phyloP scores from a whole-genome alignment of 2,888 invertebrate genomes.

The Hyposoter didymator region DNA sequence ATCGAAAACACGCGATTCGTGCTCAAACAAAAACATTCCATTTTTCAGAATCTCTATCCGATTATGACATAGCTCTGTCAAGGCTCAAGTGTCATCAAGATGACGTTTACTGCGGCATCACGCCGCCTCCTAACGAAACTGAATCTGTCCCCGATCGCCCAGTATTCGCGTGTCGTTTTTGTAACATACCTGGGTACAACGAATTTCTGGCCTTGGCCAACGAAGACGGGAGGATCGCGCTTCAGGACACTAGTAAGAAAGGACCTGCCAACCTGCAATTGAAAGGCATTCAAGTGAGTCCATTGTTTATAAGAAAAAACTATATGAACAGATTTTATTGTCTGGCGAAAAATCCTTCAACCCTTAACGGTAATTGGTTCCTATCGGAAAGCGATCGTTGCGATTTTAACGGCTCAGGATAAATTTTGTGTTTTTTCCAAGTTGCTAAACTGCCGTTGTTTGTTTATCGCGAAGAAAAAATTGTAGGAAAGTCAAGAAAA shows the following conservation, averaged over 20 bases:
- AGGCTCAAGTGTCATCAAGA: conserved; percentile 87
- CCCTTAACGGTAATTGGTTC: background rate
- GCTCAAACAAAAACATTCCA: background rate
- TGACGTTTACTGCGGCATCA: conserved; percentile 89
- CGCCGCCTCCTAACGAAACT: conserved; percentile 83
- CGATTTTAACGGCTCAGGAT: no score
- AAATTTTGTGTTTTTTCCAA: no score
- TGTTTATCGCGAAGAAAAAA: no score
- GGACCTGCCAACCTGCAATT: conserved; percentile 70
- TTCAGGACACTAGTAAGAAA: conserved; percentile 82
- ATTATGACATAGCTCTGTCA: conserved; percentile 88
- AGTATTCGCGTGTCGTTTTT: conserved; percentile 92
- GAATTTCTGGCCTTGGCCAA: conserved; percentile 93
- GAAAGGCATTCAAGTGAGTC: conserved; percentile 85
- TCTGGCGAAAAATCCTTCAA: background rate
- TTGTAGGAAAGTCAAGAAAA: no score
- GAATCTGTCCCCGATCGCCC: conserved; percentile 89
- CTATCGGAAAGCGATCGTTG: background rate
- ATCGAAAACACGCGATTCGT: background rate
- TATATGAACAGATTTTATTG: background rate
- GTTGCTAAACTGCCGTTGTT: no score
- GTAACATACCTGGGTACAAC: conserved; percentile 88
- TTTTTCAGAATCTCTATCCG: conserved; percentile 77
- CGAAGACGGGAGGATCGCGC: conserved; percentile 91
- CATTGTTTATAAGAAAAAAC: background rate